Base-by-base conservation (phyloP, 2,888 invertebrate genomes). In the Conistra vaccinii region DNA sequence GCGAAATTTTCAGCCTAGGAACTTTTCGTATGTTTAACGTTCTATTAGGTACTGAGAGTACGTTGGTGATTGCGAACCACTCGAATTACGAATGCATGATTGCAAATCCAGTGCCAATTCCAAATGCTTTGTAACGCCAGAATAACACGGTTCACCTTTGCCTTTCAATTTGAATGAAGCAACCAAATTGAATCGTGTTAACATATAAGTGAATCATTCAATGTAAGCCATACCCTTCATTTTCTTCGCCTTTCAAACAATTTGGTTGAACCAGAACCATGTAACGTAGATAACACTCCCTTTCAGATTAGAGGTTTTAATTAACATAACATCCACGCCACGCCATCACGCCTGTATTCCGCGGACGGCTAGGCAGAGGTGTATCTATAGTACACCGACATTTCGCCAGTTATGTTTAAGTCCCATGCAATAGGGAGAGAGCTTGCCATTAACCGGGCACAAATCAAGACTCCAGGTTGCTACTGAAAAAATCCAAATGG, bases 181-280 rank as follows among this genome's bases (percentile, higher is more conserved):
- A 69, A 58, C 5, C 17, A 69, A 75, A 75, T 75, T 78, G 78
- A 51, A 51, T 51, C 69, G 48, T 78, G 57, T 58, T 58, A 48
- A 68, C 78, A 29, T 68, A 20, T 14, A 67, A 77, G 26, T 26
- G 29, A 58, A 42, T 42, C 23, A 51, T 53, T 75, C 5, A 26
- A 26, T 51, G 45, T 58, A n/a, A 20, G 39, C 4, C 12, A 0
- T 35, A n/a, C 42, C 5, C 1, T n/a, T 26, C 0, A 57, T 48
- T 77, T 48, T 0, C 26, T 39, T 0, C 26, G 5, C 39, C 42
- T 3, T 42, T 42, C 42, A 42, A 42, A 42, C 2, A 42, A 42
- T 39, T n/a, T 29, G n/a, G 51, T 53, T 53, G 23, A 29, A 23
- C 17, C 26, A 42, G 63, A 42, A 65, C 42, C 6, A 35, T 35